These are phyloP conservation scores for Brachyalestes nurse DNA, from an alignment of 2,797 vertebrate genomes.

Conservation along the genomic window DNA sequence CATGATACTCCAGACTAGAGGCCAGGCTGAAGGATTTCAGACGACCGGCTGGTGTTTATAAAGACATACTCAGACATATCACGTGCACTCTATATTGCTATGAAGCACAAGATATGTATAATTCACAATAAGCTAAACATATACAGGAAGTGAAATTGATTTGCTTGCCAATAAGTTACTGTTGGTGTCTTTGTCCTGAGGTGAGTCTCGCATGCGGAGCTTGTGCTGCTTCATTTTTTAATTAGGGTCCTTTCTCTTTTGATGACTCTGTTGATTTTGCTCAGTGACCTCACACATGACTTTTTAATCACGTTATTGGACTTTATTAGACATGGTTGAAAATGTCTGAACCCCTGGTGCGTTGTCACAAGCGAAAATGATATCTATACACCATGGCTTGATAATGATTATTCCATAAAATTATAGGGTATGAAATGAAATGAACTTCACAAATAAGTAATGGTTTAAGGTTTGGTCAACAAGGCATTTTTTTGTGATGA, in stretches of 20 bases:
- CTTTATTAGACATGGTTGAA: slow-evolving; percentile 81
- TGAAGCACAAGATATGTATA: neutral
- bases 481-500: neutral
- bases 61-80: neutral
- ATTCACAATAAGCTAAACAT: neutral
- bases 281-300: slow-evolving; percentile 78
- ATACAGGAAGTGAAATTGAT: neutral
- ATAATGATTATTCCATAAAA: slow-evolving; percentile 74
- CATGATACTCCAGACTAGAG: neutral
- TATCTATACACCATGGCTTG: slow-evolving; percentile 69
- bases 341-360: slow-evolving; percentile 72
- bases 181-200: neutral
- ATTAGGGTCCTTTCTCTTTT: slow-evolving; percentile 72
- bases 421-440: slow-evolving; percentile 46
- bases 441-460: slow-evolving; percentile 11
- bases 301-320: slow-evolving; percentile 85
- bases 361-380: slow-evolving; percentile 55
- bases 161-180: neutral
- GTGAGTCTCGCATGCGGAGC: neutral
- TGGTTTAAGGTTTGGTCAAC: neutral
- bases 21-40: neutral
- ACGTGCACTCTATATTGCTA: neutral
- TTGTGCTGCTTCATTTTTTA: slow-evolving; percentile 7
- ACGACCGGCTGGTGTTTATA: neutral
- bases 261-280: slow-evolving; percentile 82